Base-by-base conservation (phyloP, 2,113 vertebrate species). In the Mus pahari region DNA sequence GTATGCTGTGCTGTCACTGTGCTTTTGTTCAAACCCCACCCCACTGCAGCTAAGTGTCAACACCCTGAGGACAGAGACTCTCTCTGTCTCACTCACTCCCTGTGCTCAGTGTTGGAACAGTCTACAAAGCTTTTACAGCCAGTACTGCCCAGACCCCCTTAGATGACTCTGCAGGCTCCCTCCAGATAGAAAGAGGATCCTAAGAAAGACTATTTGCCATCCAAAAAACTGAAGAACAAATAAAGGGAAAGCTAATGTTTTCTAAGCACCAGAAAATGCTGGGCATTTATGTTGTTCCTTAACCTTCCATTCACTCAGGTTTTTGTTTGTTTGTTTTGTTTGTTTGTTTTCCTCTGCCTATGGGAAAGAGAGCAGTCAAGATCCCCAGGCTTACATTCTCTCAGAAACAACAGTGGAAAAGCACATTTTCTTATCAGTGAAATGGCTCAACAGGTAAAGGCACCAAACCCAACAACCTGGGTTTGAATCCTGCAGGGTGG, bases 241-340 rank as follows among this genome's bases (percentile, higher is more conserved):
- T 62, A 19, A 84, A 92, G n/a, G 26, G 3, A 94, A 96, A 96
- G 39, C 20, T 81, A 91, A 70, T 36, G 78, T 86, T 89, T 89
- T 82, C 53, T 50, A 91, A 84, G 28, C 48, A 73, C 7, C 22
- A 42, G 24, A 71, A 71, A 81, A 3, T 90, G 48, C 14, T 66
- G 74, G 45, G 16, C 45, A 78, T 87, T 91, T 79, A 42, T 86
- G 73, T 70, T 94, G 42, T 78, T 88, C 1, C 7, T n/a, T 86
- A 86, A 50, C 64, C 64, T 92, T 93, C 87, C 26, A 28, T 9
- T 82, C 53, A 33, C 70, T 89, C 31, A 2, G 33, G 68, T 31
- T 19, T 16, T 39, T 89, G 53, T 58, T 55, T 81, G 50, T 26
- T 28, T n/a, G 36, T 48, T 58, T 58, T 58, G 12, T 81, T n/a